These are phyloP conservation scores for Pyralis farinalis DNA, from an alignment of 2,888 invertebrate genomes.

Conservation along the genomic window DNA sequence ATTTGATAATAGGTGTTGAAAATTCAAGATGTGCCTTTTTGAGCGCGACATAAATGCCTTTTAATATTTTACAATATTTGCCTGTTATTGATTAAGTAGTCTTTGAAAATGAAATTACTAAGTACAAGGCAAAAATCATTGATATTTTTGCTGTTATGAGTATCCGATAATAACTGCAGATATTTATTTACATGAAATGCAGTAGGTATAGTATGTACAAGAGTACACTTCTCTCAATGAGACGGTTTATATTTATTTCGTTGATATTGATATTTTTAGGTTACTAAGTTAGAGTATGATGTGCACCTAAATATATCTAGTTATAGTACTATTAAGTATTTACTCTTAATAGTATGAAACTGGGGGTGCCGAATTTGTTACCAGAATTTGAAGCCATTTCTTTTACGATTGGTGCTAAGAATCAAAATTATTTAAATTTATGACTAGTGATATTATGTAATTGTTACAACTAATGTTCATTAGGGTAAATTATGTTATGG, in stretches of 20 bases:
- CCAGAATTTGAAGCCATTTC: slow-evolving; percentile 10
- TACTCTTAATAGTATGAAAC: slow-evolving; percentile 1
- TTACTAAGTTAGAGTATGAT: background rate
- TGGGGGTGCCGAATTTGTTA: slow-evolving; percentile 7
- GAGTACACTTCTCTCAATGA: slow-evolving; percentile 5
- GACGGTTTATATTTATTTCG: slow-evolving; percentile 5
- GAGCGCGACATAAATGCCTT: slow-evolving; percentile 9
- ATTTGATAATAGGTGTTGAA: slow-evolving; percentile 3
- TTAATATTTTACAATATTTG: background rate
- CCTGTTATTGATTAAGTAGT: background rate
- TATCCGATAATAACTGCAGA: background rate
- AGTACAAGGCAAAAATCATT: background rate
- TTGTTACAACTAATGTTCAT: slow-evolving; percentile 2
- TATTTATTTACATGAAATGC: background rate
- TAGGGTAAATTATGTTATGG: background rate
- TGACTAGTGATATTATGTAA: background rate
- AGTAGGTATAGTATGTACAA: slow-evolving; percentile 6
- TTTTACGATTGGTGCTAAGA: slow-evolving; percentile 14
- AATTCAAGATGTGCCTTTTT: slow-evolving; percentile 15
- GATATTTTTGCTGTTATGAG: background rate
- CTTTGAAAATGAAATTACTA: background rate
- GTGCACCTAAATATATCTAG: background rate
- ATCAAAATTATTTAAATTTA: slow-evolving; percentile 6
- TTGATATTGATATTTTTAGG: slow-evolving; percentile 2
- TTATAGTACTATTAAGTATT: background rate